phyloP scores from a whole-genome alignment of 2,888 invertebrate species.

The Punctoribates punctum region DNA sequence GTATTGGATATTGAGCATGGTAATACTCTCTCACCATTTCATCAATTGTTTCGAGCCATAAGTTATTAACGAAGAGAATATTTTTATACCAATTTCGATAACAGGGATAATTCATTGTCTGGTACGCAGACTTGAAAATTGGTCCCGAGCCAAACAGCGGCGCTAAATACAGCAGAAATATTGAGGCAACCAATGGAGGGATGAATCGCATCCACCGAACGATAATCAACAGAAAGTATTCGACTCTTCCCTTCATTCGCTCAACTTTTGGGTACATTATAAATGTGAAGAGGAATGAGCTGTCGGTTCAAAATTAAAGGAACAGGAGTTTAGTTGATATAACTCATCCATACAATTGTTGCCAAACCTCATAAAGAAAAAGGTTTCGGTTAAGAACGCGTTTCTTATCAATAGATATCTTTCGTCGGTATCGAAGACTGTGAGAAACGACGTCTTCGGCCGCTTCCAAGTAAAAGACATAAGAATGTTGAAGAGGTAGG shows the following conservation, averaged over 20 bases:
- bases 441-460: background rate
- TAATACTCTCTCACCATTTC: background rate
- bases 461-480: background rate
- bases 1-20: too few species aligned
- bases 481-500: background rate
- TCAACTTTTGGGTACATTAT: background rate
- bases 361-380: background rate
- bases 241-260: background rate
- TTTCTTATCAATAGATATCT: background rate
- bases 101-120: background rate
- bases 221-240: background rate
- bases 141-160: constrained; percentile 1
- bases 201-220: constrained; percentile 7
- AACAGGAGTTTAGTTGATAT: too few species aligned
- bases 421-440: background rate
- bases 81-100: background rate
- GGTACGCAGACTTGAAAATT: background rate
- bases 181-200: background rate
- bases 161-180: background rate
- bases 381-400: background rate
- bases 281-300: constrained; percentile 1
- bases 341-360: too few species aligned
- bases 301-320: background rate
- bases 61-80: background rate
- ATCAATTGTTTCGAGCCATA: background rate